A percentile compares a stretch with the other conserved stretches of the same genome.
Evolutionary conservation across 1,140 invertebrate species (phyloP).

Genomic region (Platorchestia sp.): DNA sequence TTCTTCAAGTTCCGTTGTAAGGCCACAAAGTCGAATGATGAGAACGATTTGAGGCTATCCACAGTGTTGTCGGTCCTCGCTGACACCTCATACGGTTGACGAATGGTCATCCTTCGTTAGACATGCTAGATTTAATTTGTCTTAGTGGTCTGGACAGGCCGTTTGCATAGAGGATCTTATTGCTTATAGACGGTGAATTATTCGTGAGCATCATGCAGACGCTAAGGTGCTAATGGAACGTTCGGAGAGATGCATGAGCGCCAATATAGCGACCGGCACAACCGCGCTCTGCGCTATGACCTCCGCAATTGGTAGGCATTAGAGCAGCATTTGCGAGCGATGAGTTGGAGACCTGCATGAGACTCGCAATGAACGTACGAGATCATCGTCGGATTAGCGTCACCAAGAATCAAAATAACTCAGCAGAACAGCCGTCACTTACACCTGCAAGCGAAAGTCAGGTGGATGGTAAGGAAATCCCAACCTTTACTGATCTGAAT

Average conservation of each 20-base stretch:
- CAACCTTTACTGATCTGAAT: neutral
- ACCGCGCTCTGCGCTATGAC: conserved; percentile 14
- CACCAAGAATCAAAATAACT: conserved; percentile 1
- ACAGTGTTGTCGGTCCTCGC: neutral
- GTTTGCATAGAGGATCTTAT: conserved; percentile 54
- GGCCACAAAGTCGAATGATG: neutral
- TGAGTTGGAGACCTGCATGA: neutral
- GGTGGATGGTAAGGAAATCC: neutral
- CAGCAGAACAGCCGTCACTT: neutral
- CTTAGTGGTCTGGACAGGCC: conserved; percentile 46
- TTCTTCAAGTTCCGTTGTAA: neutral
- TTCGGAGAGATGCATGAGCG: conserved; percentile 46
- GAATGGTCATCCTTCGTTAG: conserved; percentile 52
- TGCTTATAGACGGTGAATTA: conserved; percentile 51
- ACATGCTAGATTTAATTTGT: conserved; percentile 52
- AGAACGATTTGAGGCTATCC: conserved; percentile 44
- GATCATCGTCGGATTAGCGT: neutral
- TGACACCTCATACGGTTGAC: neutral
- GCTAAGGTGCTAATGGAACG: conserved; percentile 54
- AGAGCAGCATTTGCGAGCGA: conserved; percentile 26
- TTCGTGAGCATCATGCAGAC: conserved; percentile 40
- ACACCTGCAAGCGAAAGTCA: neutral
- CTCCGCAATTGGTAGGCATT: conserved; percentile 28
- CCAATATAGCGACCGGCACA: conserved; percentile 15
- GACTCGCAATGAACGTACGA: neutral